These are phyloP conservation scores for Clarias pachynema DNA, from an alignment of 2,797 vertebrate genomes.

Conservation along the genomic window DNA sequence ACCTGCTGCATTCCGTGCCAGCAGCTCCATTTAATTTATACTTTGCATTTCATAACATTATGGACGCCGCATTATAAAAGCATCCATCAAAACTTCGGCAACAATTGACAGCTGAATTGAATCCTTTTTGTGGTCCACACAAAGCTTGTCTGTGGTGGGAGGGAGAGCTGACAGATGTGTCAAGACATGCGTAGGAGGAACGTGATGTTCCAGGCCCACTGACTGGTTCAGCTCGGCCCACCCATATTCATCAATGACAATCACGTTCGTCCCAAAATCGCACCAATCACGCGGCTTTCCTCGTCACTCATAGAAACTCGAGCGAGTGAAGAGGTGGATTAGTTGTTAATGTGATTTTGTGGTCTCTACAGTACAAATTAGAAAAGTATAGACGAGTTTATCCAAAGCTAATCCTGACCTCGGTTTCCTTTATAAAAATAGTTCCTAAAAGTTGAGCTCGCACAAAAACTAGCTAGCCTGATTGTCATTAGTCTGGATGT, in stretches of 20 bases:
- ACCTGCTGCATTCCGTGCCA: conserved; percentile 20
- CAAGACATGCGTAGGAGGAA: conserved; percentile 65
- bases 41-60: conserved; percentile 20
- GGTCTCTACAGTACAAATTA: too few relatives aligned
- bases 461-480: too few relatives aligned
- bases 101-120: conserved; percentile 40
- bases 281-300: conserved; percentile 6
- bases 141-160: conserved; percentile 71
- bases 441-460: not conserved
- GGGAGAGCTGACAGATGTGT: conserved; percentile 75
- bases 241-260: conserved; percentile 70
- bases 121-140: conserved; percentile 68
- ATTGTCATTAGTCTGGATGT: too few relatives aligned
- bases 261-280: conserved; percentile 59
- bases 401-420: not conserved
- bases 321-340: not conserved
- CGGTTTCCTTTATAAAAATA: conserved; percentile 6
- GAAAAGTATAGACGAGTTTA: not conserved
- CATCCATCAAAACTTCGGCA: conserved; percentile 29
- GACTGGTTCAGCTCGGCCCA: conserved; percentile 70
- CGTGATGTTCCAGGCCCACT: conserved; percentile 57
- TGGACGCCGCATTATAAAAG: conserved; percentile 33
- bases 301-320: not conserved
- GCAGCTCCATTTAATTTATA: conserved; percentile 20
- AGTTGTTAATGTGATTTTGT: not conserved